phyloP scores from a whole-genome alignment of 2,888 invertebrate species.

The Hypsopygia costalis region DNA sequence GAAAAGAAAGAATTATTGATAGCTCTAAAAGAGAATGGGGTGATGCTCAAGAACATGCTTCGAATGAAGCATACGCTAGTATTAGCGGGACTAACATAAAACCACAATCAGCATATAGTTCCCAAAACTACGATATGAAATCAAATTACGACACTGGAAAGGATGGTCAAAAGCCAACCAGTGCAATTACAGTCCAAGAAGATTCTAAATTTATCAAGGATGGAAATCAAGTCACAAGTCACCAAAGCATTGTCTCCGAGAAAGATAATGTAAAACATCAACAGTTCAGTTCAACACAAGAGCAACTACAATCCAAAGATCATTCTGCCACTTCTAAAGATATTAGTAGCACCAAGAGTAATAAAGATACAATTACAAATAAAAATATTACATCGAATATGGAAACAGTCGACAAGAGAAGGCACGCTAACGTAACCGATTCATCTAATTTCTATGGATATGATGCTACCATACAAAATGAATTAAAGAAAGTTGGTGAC shows the following conservation, averaged over 20 bases:
- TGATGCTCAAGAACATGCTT: conserved; percentile 62
- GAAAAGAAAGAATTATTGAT: conserved; percentile 82
- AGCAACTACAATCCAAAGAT: conserved; percentile 37
- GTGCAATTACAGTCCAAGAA: conserved; percentile 56
- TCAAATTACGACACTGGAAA: conserved; percentile 79
- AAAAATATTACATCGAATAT: conserved; percentile 33
- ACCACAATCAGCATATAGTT: conserved; percentile 76
- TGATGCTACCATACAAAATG: conserved; percentile 64
- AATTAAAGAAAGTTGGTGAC: conserved; percentile 65
- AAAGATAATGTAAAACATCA: conserved; percentile 62
- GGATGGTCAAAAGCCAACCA: conserved; percentile 68
- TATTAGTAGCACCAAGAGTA: conserved; percentile 19
- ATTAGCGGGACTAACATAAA: conserved; percentile 80
- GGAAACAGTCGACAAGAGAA: conserved; percentile 38
- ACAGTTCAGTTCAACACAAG: conserved; percentile 49
- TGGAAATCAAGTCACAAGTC: conserved; percentile 59
- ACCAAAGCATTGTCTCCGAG: conserved; percentile 59
- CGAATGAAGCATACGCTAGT: conserved; percentile 76
- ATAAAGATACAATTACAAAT: conserved; percentile 23
- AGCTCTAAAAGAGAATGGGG: conserved; percentile 81
- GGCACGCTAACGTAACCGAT: conserved; percentile 58
- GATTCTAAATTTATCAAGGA: conserved; percentile 65
- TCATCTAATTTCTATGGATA: conserved; percentile 72
- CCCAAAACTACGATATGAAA: conserved; percentile 75
- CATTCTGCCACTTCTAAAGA: conserved; percentile 23